Conservation (phyloP, 2,888 invertebrate species). For the Brachyptera putata region DNA sequence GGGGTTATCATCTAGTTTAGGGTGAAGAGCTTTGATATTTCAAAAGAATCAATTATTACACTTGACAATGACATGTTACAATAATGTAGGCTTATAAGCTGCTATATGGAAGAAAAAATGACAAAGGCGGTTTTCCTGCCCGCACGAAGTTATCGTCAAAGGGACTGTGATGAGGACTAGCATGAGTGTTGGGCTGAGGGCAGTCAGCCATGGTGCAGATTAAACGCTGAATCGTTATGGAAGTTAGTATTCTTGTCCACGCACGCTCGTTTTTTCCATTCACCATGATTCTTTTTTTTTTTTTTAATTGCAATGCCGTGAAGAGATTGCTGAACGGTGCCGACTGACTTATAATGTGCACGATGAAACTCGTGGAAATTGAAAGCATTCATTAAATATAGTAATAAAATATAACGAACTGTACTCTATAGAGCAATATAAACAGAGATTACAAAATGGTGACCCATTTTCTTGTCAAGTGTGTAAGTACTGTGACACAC, state of each 20-base stretch:
- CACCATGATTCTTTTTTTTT: too few relatives aligned
- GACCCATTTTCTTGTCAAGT: not conserved
- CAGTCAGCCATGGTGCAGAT: not conserved
- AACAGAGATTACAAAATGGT: not conserved
- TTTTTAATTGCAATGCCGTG: not conserved
- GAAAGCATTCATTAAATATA: constrained; percentile 12
- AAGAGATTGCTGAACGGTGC: not conserved
- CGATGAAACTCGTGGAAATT: not conserved
- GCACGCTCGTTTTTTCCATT: not conserved
- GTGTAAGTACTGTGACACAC: constrained; percentile 2
- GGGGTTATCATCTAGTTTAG: too few relatives aligned
- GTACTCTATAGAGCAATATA: not conserved
- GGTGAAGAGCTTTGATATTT: too few relatives aligned
- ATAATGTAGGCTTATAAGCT: too few relatives aligned
- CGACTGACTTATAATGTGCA: not conserved
- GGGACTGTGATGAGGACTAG: too few relatives aligned
- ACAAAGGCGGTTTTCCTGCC: too few relatives aligned
- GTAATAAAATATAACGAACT: not conserved
- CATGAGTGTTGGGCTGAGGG: too few relatives aligned
- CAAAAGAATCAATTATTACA: too few relatives aligned
- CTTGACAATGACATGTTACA: too few relatives aligned
- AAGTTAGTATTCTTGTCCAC: constrained; percentile 1
- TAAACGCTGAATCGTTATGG: constrained; percentile 3
- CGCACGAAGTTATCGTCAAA: too few relatives aligned
- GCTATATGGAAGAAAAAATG: too few relatives aligned